Evolutionary conservation across 1,140 invertebrate species (phyloP).

Genomic region (Musca vetustissima): DNA sequence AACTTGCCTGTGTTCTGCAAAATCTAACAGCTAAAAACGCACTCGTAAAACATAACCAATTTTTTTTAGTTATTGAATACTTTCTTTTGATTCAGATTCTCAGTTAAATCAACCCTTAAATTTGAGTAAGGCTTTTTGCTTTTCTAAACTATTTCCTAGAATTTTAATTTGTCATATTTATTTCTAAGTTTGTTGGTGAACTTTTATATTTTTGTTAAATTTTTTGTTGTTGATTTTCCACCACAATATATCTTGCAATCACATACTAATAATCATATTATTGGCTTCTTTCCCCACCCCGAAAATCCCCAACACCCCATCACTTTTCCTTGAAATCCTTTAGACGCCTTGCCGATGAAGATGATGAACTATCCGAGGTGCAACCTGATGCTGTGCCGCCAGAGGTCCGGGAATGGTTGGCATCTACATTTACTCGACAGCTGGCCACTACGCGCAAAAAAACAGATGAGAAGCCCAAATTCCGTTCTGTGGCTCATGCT

Average conservation of each 20-base stretch:
- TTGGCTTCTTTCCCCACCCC: constrained; percentile 11
- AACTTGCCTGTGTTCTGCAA: too few relatives aligned
- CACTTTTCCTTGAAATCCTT: neutral
- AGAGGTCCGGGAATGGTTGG: constrained; percentile 95
- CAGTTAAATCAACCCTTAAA: too few relatives aligned
- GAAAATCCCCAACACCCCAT: constrained; percentile 1
- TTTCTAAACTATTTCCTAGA: too few relatives aligned
- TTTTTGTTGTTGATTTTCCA: too few relatives aligned
- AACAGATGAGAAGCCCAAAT: constrained; percentile 81
- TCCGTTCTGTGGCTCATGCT: constrained; percentile 95
- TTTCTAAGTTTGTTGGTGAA: too few relatives aligned
- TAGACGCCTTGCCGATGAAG: constrained; percentile 81
- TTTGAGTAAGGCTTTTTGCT: too few relatives aligned
- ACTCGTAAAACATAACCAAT: too few relatives aligned
- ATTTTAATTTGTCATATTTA: too few relatives aligned
- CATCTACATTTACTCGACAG: constrained; percentile 95
- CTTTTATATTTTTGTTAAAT: too few relatives aligned
- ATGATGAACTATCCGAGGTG: constrained; percentile 93
- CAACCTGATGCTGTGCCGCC: constrained; percentile 92
- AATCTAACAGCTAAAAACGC: too few relatives aligned
- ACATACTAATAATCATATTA: constrained; percentile 27
- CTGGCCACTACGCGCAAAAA: constrained; percentile 72
- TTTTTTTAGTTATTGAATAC: too few relatives aligned
- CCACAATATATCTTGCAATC: neutral
- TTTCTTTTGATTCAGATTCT: too few relatives aligned